Base-by-base conservation (phyloP, 2,888 invertebrate species). In the Tricholauxania praeusta region DNA sequence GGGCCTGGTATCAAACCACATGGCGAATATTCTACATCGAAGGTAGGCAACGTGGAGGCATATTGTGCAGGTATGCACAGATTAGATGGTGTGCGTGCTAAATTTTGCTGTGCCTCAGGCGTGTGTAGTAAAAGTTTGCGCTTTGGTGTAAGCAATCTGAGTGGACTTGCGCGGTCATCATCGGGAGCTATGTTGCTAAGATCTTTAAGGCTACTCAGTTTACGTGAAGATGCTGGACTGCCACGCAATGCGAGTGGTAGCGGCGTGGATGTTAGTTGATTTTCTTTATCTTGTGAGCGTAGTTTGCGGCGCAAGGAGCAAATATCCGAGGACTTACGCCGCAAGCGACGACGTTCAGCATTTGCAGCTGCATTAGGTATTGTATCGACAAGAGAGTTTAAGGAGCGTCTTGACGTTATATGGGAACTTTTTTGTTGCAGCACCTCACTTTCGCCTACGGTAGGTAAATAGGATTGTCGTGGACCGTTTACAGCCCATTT, bases 11-110 rank as follows among this genome's bases (percentile, higher is more conserved):
- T 81, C 14, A 84, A 70, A 22, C 79, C 80, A 64, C 84, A 84
- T 15, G 87, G 87, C 6, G 87, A 87, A 74, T 87, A 87, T 76
- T 87, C 87, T 28, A 86, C 83, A 79, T 87, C 87, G 72, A 85
- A 86, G 59, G 84, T 85, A 66, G 86, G 86, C 72, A 86, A 72
- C 6, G 86, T 85, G 67, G 82, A 82, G 53, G 85, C 85, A 32
- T 82, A 85, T n/a, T 69, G 60, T 15, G 49, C 51, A 15, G 69
- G 60, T 3, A 71, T 12, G 10, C 39, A n/a, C n/a, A n/a, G 39
- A 3, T 28, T 28, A 28, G 64, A 68, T 51, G 3, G 48, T 12
- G 17, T 28, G 6, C 4, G n/a, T 39, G 39, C 39, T 39, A 10
- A 39, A 39, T 39, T 39, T 47, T 52, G 60, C 12, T 53, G 22